Evolutionary conservation across 2,113 vertebrate species (phyloP).

Genomic region (Hepsetus odoe): DNA sequence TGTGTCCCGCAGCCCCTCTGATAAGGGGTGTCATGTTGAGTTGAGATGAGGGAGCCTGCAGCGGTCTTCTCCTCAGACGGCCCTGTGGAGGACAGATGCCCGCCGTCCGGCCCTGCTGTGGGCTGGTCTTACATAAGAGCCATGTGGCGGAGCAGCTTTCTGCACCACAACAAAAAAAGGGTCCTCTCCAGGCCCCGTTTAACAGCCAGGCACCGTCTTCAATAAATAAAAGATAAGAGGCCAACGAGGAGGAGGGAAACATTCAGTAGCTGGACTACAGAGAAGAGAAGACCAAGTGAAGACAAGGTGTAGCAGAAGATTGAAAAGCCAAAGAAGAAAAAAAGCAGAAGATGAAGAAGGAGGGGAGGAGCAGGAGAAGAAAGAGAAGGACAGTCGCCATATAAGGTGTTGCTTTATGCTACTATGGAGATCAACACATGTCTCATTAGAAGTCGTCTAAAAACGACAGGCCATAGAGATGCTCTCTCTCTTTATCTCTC

Average conservation of each 20-base stretch:
- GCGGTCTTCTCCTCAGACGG: constrained; percentile 18
- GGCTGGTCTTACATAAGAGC: background rate
- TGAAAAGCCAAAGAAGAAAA: background rate
- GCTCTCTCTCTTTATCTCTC: too few species aligned
- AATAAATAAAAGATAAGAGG: constrained; percentile 17
- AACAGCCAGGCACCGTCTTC: constrained; percentile 31
- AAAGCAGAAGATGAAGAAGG: background rate
- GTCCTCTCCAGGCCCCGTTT: constrained; percentile 4
- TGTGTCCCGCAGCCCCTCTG: background rate
- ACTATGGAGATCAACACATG: too few species aligned
- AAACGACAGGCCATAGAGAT: too few species aligned
- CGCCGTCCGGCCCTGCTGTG: background rate
- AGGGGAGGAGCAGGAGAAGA: too few species aligned
- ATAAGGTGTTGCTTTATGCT: too few species aligned
- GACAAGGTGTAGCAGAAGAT: too few species aligned
- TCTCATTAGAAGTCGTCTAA: too few species aligned
- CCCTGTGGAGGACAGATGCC: constrained; percentile 13
- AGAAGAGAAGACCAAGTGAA: background rate
- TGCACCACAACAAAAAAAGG: background rate
- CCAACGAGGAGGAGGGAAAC: background rate
- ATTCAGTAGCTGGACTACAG: background rate
- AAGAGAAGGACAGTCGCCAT: too few species aligned
- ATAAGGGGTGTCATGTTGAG: constrained; percentile 50
- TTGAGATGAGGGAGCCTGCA: constrained; percentile 43
- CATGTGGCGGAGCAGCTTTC: background rate